phyloP scores from a whole-genome alignment of 2,797 vertebrate genomes.

The Melopsittacus undulatus region DNA sequence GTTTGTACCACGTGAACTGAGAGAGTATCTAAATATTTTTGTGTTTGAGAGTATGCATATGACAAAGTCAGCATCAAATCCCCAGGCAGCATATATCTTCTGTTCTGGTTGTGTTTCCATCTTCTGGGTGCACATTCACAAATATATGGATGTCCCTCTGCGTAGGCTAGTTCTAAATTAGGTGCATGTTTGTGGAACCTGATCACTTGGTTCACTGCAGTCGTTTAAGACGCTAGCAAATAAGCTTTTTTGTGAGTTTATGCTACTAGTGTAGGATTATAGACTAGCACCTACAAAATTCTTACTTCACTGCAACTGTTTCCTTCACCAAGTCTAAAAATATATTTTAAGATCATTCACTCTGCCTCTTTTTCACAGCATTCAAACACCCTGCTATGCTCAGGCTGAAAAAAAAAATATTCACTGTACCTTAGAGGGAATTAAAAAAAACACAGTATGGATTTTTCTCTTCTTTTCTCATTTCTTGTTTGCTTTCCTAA shows the following conservation, averaged over 20 bases:
- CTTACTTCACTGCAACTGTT: neutral
- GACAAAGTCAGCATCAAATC: neutral
- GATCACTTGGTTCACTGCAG: neutral
- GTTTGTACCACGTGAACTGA: neutral
- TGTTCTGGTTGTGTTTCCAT: neutral
- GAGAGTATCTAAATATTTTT: neutral
- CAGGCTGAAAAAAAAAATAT: neutral
- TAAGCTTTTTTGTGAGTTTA: neutral
- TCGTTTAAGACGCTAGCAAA: neutral
- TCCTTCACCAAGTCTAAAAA: neutral
- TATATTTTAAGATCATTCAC: neutral
- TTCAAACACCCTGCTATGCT: neutral
- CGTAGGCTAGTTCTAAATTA: neutral
- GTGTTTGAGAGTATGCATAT: neutral
- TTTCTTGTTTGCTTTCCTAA: neutral
- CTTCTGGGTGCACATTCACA: neutral
- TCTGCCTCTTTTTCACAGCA: neutral
- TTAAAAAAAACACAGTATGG: accelerated
- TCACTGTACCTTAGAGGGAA: neutral
- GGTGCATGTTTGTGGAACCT: neutral
- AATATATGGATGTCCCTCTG: neutral
- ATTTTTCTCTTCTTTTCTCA: neutral
- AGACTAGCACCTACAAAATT: neutral
- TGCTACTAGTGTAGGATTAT: neutral
- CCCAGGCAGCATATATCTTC: neutral